Percentiles rank a stretch among this genome's conserved stretches.
Conservation (phyloP, 53 echinoderm and acorn worm species). For the Patiria pectinifera region DNA sequence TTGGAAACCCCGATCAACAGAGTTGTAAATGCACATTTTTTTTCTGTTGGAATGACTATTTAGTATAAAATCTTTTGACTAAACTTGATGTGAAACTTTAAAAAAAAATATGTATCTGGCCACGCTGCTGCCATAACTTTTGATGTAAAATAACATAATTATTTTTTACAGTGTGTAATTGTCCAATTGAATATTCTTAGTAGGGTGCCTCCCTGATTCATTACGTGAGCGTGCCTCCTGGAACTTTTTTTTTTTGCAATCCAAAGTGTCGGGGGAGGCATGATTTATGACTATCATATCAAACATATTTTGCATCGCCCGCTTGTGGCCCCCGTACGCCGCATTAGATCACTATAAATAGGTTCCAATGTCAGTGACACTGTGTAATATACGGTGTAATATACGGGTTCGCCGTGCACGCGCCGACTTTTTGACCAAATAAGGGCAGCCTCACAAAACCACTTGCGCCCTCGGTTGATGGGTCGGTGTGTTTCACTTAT, state of each 20-base stretch:
- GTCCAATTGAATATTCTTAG: not conserved
- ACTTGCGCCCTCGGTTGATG: conserved; percentile 3
- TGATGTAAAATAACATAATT: too few relatives aligned
- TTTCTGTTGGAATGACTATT: too few relatives aligned
- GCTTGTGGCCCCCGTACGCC: conserved; percentile 2
- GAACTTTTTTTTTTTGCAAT: not conserved
- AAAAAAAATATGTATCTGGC: too few relatives aligned
- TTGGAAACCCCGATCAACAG: too few relatives aligned
- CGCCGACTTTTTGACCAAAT: conserved; percentile 38
- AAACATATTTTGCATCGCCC: conserved; percentile 26
- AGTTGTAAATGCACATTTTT: too few relatives aligned
- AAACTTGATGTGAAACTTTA: too few relatives aligned
- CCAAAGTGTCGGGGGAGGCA: not conserved
- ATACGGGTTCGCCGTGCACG: not conserved
- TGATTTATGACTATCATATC: conserved; percentile 33
- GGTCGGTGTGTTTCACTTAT: not conserved
- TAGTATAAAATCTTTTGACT: too few relatives aligned
- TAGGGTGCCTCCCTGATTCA: not conserved
- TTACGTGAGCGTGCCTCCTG: not conserved
- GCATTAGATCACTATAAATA: not conserved
- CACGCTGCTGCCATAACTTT: too few relatives aligned
- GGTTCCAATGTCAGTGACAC: not conserved
- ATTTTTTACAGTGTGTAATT: too few relatives aligned
- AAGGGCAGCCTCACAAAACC: conserved; percentile 7
- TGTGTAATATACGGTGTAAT: not conserved